Percentiles rank a stretch among this genome's conserved stretches.
phyloP scores from a whole-genome alignment of 1,140 invertebrate species.

The Aphelinus atriplicis region DNA sequence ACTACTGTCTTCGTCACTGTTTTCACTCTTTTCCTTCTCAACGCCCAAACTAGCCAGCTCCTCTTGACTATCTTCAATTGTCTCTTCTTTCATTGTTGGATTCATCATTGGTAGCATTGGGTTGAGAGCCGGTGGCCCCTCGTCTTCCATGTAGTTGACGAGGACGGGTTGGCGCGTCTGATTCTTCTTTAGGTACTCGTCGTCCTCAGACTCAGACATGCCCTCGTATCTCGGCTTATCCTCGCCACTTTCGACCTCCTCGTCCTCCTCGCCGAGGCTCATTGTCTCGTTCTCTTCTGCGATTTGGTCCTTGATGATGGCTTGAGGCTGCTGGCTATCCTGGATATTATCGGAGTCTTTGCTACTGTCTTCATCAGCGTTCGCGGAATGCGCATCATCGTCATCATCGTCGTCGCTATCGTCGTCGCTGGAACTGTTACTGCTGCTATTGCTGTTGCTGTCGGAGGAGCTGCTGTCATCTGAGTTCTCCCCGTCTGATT shows the following conservation, averaged over 20 bases:
- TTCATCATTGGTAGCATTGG: constrained; percentile 56
- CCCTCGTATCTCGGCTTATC: constrained; percentile 36
- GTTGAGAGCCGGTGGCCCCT: constrained; percentile 60
- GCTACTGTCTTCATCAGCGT: constrained; percentile 37
- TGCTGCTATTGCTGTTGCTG: constrained; percentile 43
- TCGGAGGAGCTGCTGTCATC: constrained; percentile 49
- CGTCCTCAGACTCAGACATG: constrained; percentile 37
- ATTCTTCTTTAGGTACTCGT: constrained; percentile 16
- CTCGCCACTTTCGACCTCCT: constrained; percentile 42
- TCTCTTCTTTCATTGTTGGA: background rate
- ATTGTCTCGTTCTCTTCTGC: constrained; percentile 39
- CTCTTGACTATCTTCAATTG: constrained; percentile 23
- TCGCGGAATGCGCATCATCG: constrained; percentile 52
- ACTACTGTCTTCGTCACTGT: constrained; percentile 38
- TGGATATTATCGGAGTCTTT: constrained; percentile 43
- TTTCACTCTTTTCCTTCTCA: constrained; percentile 29
- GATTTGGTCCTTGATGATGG: background rate
- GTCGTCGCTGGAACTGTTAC: constrained; percentile 44
- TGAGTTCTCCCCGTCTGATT: constrained; percentile 42
- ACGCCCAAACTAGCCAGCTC: constrained; percentile 7
- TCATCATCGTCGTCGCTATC: constrained; percentile 49
- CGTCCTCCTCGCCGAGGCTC: constrained; percentile 40
- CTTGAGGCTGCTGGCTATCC: background rate
- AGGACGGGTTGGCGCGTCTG: constrained; percentile 2
- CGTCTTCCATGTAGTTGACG: constrained; percentile 56